A percentile compares a stretch with the other conserved stretches of the same genome.
Conservation (phyloP, 2,113 vertebrate genomes). For the Balaeniceps rex region DNA sequence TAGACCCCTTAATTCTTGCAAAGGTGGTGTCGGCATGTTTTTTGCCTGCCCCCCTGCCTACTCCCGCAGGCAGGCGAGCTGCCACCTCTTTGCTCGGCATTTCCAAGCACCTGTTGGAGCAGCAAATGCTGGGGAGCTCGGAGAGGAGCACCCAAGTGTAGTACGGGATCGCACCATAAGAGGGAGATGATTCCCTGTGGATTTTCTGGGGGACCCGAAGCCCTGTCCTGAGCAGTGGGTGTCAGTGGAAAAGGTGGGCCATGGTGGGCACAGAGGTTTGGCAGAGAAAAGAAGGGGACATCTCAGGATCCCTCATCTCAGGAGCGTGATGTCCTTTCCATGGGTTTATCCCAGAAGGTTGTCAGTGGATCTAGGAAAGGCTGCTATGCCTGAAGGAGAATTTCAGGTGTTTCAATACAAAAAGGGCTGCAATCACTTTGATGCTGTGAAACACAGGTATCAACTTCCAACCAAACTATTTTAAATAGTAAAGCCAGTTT, state of each 20-base stretch:
- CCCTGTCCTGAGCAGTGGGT: neutral
- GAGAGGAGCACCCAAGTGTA: neutral
- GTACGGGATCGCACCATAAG: slow-evolving; percentile 34
- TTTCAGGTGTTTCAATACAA: neutral
- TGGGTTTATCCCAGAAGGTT: neutral
- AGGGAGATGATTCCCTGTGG: slow-evolving; percentile 55
- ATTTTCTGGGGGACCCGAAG: neutral
- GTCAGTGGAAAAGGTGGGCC: neutral
- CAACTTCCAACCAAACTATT: neutral
- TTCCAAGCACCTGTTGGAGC: neutral
- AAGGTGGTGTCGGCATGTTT: accelerated
- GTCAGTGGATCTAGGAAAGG: neutral
- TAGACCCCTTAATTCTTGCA: neutral
- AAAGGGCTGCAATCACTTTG: neutral
- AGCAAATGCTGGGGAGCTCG: neutral
- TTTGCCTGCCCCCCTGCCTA: neutral
- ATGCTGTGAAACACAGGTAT: too few species aligned
- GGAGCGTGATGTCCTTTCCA: neutral
- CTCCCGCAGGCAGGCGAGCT: neutral
- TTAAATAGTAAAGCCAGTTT: neutral
- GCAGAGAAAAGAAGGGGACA: neutral
- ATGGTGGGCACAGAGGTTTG: neutral
- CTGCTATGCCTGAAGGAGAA: neutral
- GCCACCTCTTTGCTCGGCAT: neutral
- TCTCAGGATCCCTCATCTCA: neutral